Conservation (phyloP, 2,888 invertebrate genomes). For the Synanthedon vespiformis region DNA sequence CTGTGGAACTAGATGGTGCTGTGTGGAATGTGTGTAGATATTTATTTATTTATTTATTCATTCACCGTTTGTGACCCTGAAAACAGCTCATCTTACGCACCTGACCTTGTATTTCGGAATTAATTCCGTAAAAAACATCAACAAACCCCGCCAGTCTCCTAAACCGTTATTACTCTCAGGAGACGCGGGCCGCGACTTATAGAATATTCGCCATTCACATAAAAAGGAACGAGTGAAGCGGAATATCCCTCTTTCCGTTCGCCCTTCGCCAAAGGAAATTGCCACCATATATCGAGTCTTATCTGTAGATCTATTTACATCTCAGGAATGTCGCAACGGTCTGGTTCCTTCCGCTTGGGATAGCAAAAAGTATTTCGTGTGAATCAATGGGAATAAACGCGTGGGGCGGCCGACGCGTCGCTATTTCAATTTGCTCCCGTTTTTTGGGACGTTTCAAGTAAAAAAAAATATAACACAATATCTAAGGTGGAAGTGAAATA, state of each 20-base stretch:
- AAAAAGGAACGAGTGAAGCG: slow-evolving; percentile 37
- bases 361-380: slow-evolving; percentile 13
- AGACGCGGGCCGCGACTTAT: slow-evolving; percentile 3
- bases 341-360: slow-evolving; percentile 23
- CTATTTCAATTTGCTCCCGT: slow-evolving; percentile 5
- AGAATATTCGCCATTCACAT: slow-evolving; percentile 32
- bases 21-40: no score
- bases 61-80: no score
- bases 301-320: slow-evolving; percentile 58
- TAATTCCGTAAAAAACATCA: background rate
- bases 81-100: no score
- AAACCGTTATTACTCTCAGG: background rate
- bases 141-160: background rate
- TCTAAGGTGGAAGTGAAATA: no score
- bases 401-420: background rate
- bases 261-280: slow-evolving; percentile 52
- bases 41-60: no score
- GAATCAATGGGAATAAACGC: slow-evolving; percentile 10
- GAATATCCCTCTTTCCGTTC: slow-evolving; percentile 42
- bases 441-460: background rate
- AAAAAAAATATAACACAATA: background rate
- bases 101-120: background rate
- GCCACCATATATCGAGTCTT: slow-evolving; percentile 56
- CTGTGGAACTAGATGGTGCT: no score
- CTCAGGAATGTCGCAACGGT: slow-evolving; percentile 29